phyloP scores from a whole-genome alignment of 2,797 vertebrate species.

The Nothura maculosa region DNA sequence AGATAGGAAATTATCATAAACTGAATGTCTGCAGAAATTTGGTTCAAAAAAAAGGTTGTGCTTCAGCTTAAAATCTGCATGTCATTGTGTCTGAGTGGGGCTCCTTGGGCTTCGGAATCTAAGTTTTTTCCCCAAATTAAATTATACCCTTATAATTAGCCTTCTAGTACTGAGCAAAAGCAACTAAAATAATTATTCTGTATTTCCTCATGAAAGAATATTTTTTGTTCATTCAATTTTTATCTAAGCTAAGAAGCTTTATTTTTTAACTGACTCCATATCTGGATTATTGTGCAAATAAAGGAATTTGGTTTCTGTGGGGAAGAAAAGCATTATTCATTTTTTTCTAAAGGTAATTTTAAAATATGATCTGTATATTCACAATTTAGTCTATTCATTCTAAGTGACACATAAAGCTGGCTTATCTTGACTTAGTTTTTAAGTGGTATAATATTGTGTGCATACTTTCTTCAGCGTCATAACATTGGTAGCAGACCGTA shows the following conservation, averaged over 20 bases:
- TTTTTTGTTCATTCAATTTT: slow-evolving; percentile 51
- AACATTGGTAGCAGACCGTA: background rate
- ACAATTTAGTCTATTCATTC: slow-evolving; percentile 1
- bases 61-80: background rate
- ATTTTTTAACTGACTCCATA: slow-evolving; percentile 42
- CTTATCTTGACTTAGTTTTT: slow-evolving; percentile 48
- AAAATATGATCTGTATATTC: slow-evolving; percentile 30
- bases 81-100: background rate
- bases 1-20: background rate
- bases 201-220: background rate
- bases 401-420: slow-evolving; percentile 34
- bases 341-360: slow-evolving; percentile 55
- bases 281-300: slow-evolving; percentile 32
- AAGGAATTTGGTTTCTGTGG: slow-evolving; percentile 15
- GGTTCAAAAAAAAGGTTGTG: background rate
- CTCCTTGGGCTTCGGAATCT: background rate
- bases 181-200: slow-evolving; percentile 1
- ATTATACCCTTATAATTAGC: slow-evolving; percentile 12
- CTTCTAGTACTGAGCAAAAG: background rate
- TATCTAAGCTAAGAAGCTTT: slow-evolving; percentile 44
- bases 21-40: background rate
- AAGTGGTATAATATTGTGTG: background rate
- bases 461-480: background rate
- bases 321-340: slow-evolving; percentile 17
- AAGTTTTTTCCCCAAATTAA: slow-evolving; percentile 19